phyloP scores from a whole-genome alignment of 64 coral and sea anemone species.

The Montipora cactus region DNA sequence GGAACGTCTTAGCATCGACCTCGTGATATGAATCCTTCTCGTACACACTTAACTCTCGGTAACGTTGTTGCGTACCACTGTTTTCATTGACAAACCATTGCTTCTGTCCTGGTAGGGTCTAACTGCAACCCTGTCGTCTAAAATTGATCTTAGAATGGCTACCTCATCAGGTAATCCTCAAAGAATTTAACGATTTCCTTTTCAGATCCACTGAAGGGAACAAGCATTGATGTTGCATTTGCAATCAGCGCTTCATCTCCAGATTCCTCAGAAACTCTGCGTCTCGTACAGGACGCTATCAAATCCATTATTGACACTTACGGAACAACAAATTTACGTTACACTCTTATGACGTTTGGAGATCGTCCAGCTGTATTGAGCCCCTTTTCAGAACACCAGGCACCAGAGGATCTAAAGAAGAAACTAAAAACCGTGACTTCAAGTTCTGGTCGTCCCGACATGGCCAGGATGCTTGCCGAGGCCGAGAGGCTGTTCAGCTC shows the following conservation, averaged over 20 bases:
- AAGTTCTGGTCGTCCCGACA: not conserved
- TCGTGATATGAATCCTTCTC: no score
- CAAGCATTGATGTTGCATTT: conserved; percentile 61
- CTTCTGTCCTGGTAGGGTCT: not conserved
- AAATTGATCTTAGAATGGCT: no score
- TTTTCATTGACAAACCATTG: not conserved
- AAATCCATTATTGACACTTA: conserved; percentile 48
- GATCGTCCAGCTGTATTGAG: conserved; percentile 14
- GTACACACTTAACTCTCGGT: no score
- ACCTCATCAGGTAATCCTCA: not conserved
- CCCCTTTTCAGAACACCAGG: not conserved
- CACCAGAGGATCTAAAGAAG: conserved; percentile 10
- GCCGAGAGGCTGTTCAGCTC: conserved; percentile 31
- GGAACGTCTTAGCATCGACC: no score
- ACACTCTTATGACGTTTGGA: conserved; percentile 63
- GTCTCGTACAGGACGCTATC: conserved; percentile 54
- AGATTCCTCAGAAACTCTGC: conserved; percentile 41
- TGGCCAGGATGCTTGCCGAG: conserved; percentile 6
- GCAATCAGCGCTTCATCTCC: conserved; percentile 54
- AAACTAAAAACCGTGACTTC: not conserved
- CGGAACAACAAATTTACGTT: conserved; percentile 46
- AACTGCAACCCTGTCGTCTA: not conserved
- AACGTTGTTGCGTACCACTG: no score
- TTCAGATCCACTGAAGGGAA: conserved; percentile 58
- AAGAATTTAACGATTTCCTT: not conserved